Evolutionary conservation across 2,888 invertebrate genomes (phyloP).

Genomic region (Caenorhabditis parvicauda): DNA sequence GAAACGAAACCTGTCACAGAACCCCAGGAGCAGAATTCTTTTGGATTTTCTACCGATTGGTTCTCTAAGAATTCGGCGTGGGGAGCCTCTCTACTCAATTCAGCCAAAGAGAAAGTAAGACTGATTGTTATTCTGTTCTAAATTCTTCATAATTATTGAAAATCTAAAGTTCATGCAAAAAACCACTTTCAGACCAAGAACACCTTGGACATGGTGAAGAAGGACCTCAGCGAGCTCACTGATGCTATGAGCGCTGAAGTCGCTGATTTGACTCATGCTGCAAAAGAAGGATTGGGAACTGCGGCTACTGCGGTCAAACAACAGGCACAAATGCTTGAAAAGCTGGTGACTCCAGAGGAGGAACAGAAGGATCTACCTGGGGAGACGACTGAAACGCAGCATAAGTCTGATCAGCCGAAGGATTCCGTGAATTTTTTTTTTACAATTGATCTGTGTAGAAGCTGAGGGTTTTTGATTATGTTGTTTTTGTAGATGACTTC

Average conservation of each 20-base stretch:
- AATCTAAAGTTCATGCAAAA: constrained; percentile 1
- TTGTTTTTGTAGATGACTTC: constrained; percentile 1
- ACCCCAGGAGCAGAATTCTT: too few species aligned
- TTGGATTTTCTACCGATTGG: constrained; percentile 30
- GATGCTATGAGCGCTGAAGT: constrained; percentile 57
- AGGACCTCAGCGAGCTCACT: constrained; percentile 57
- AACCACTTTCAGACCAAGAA: constrained; percentile 47
- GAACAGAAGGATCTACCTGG: constrained; percentile 26
- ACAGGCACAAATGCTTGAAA: constrained; percentile 53
- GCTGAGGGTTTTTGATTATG: constrained; percentile 2
- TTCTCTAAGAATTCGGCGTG: constrained; percentile 33
- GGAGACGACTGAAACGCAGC: not conserved
- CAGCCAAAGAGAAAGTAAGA: constrained; percentile 53
- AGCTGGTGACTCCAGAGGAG: constrained; percentile 45
- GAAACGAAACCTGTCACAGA: constrained; percentile 4
- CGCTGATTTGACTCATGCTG: constrained; percentile 38
- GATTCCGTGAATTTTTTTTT: too few species aligned
- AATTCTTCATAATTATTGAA: not conserved
- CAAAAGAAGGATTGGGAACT: constrained; percentile 38
- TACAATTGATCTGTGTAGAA: not conserved
- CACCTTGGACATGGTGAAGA: constrained; percentile 58
- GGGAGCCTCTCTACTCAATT: constrained; percentile 48
- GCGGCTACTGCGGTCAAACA: constrained; percentile 44
- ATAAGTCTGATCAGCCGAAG: constrained; percentile 3
- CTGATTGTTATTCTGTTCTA: not conserved